phyloP scores from a whole-genome alignment of 1,140 invertebrate species.

The Euschistus heros region DNA sequence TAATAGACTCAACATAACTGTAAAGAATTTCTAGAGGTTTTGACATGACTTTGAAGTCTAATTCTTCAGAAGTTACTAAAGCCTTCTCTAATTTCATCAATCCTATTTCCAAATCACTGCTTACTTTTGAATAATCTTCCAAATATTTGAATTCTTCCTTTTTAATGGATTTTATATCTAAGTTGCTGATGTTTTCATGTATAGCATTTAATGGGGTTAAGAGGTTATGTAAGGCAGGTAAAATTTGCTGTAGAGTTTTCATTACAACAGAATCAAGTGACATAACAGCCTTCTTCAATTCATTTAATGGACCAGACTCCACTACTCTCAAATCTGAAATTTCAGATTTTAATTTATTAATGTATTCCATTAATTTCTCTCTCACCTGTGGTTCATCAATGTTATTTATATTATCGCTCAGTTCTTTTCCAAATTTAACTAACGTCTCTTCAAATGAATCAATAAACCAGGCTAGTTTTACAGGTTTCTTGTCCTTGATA shows the following conservation, averaged over 20 bases:
- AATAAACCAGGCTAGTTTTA: not conserved
- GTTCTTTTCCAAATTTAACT: not conserved
- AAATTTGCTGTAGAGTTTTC: not conserved
- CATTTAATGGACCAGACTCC: not conserved
- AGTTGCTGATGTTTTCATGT: conserved; percentile 19
- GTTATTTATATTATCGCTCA: not conserved
- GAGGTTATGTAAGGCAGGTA: conserved; percentile 2
- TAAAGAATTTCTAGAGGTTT: conserved; percentile 18
- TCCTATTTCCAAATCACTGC: conserved; percentile 27
- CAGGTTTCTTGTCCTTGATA: not conserved
- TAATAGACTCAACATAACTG: conserved; percentile 18
- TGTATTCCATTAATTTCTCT: not conserved
- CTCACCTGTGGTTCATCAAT: conserved; percentile 1
- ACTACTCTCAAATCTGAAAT: not conserved
- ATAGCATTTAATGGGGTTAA: conserved; percentile 16
- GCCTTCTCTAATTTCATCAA: conserved; percentile 28
- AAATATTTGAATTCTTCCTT: conserved; percentile 22
- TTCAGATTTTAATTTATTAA: not conserved
- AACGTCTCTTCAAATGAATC: conserved; percentile 12
- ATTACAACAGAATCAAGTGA: not conserved
- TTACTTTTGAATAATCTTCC: conserved; percentile 25
- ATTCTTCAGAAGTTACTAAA: not conserved
- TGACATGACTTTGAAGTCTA: conserved; percentile 1
- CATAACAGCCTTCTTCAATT: not conserved
- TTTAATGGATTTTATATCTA: conserved; percentile 12